Percentiles rank a stretch among this genome's conserved stretches.
Evolutionary conservation across 2,888 invertebrate genomes (phyloP).

Genomic region (Allolobophora icterica): DNA sequence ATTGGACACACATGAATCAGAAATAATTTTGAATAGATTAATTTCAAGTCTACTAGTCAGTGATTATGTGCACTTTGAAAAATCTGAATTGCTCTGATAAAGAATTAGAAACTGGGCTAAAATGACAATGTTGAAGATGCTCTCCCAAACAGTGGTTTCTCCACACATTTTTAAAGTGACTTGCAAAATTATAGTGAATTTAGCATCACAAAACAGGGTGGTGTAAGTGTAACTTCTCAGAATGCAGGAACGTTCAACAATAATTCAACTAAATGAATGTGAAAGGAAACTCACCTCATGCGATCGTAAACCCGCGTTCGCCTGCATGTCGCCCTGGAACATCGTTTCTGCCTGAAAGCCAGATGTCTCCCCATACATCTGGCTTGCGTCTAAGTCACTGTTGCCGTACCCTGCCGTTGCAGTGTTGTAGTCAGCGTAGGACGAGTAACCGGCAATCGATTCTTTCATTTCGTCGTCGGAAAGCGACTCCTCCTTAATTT

Average conservation of each 20-base stretch:
- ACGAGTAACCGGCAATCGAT: neutral
- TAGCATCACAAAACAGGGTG: neutral
- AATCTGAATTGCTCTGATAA: neutral
- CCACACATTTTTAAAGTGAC: too few species aligned
- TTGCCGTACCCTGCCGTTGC: neutral
- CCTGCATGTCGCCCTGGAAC: slow-evolving; percentile 21
- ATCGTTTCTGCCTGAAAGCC: neutral
- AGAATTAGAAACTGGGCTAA: neutral
- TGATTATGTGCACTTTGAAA: neutral
- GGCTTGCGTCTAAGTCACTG: slow-evolving; percentile 26
- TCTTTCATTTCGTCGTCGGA: slow-evolving; percentile 22
- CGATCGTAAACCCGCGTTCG: neutral
- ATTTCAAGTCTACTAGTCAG: neutral
- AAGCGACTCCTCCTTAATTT: slow-evolving; percentile 27
- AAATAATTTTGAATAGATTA: neutral
- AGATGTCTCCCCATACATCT: slow-evolving; percentile 12
- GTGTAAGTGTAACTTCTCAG: slow-evolving; percentile 11
- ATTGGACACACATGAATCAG: neutral
- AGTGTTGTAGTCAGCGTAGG: neutral
- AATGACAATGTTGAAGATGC: neutral
- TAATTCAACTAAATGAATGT: neutral
- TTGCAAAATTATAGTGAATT: too few species aligned
- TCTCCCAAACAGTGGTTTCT: neutral
- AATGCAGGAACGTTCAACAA: slow-evolving; percentile 12
- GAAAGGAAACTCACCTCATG: neutral